Base-by-base conservation (phyloP, 2,888 invertebrate genomes). In the Atethmia centrago region DNA sequence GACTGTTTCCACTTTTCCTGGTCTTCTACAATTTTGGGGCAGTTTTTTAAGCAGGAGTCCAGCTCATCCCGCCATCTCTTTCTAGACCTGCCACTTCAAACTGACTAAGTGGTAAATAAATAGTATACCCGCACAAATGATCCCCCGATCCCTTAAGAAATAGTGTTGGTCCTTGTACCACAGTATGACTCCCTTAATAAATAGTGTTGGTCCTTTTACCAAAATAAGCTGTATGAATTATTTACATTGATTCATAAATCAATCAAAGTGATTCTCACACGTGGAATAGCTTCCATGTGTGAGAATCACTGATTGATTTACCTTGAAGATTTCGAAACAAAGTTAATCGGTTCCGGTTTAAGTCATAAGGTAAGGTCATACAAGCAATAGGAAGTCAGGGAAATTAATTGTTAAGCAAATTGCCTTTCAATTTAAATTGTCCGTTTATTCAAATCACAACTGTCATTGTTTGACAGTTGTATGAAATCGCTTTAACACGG, bases 261-360 rank as follows among this genome's bases (percentile, higher is more conserved):
- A 51, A 1, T 61, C 68, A 55, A 36, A 49, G 7, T 31, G 14
- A n/a, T 36, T 3, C 40, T 31, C 19, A 31, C 56, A 55, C 55
- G 42, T 76, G 71, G 71, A 77, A 81, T n/a, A n/a, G n/a, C n/a
- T n/a, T n/a, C n/a, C n/a, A n/a, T n/a, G n/a, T n/a, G n/a, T n/a
- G n/a, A n/a, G n/a, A n/a, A n/a, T n/a, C n/a, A n/a, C n/a, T n/a
- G n/a, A n/a, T n/a, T n/a, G n/a, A n/a, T 58, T 84, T 61, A 74
- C 82, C 82, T 84, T 82, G 79, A 63, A 56, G 59, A 25, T 62
- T 55, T 74, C 63, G 40, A 62, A 62, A 31, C 21, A 40, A 56
- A 62, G 10, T 62, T n/a, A n/a, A n/a, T n/a, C 21, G 36, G n/a
- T 76, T 76, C 78, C 62, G 62, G 62, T 51, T 56, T 63, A 2